Evolutionary conservation across 53 echinoderm and acorn worm species (phyloP), one percentile per base, ranked within the genome.

Genomic region (Patiria pectinifera): DNA sequence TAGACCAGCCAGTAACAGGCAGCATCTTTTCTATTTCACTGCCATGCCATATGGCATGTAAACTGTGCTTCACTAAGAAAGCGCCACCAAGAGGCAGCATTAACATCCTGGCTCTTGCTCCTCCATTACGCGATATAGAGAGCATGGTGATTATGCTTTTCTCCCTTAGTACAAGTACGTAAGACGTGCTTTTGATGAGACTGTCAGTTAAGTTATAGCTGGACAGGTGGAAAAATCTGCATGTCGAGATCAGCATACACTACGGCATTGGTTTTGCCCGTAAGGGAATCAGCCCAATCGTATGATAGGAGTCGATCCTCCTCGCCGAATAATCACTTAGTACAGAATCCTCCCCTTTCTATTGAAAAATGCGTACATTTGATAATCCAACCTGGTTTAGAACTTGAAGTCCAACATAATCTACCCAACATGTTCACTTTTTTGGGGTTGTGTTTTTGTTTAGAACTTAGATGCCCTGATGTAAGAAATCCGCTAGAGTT

Each of bases 401-500:
- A 35, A 35, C 35, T 35, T 66, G 66, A 66, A 66, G 15, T 66
- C 66, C 66, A 66, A 18, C 66, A 66, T 10, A 10, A 74, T 23
- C 24, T 74, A 18, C 69, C 11, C 74, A 23, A n/a, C 74, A 24
- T 74, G 74, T 24, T 74, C 22, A 74, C 74, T 66, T 66, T 63
- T 11, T 14, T 66, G 48, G 10, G n/a, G 53, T 53, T 66, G 47
- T n/a, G n/a, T 69, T 22, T 87, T 87, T 58, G 11, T 71, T 78
- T 87, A 6, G 87, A 48, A 76, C 46, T 78, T 87, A 6, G 87
- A 48, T 58, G 78, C 77, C 87, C 71, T 53, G 19, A 22, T 71
- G 71, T 72, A 74, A 74, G 74, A 74, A 74, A 76, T 53, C 87
- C 87, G 87, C 76, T 77, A 77, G 71, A 61, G 60, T 48, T 18